A percentile compares a stretch with the other conserved stretches of the same genome.
phyloP scores from a whole-genome alignment of 2,888 invertebrate species.

The Seira ritae region DNA sequence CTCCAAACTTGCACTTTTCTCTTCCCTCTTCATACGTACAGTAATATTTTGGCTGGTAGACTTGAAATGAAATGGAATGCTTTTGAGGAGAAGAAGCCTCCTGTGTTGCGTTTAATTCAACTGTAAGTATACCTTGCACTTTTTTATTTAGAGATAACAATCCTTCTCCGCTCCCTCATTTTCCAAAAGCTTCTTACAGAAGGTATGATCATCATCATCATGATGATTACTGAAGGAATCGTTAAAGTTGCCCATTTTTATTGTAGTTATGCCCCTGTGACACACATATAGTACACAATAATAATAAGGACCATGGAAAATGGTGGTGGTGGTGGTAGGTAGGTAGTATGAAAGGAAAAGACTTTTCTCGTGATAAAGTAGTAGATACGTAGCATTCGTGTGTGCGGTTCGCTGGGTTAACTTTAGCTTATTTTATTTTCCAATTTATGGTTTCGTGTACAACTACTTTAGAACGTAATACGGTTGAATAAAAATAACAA shows the following conservation, averaged over 20 bases:
- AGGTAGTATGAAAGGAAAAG: neutral
- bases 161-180: neutral
- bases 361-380: neutral
- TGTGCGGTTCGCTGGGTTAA: slow-evolving; percentile 47
- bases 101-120: no score
- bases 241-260: slow-evolving; percentile 4
- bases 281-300: no score
- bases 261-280: slow-evolving; percentile 14
- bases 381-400: neutral
- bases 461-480: slow-evolving; percentile 16
- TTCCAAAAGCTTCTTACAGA: neutral
- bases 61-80: no score
- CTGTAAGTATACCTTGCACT: neutral
- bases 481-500: slow-evolving; percentile 7
- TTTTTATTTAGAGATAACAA: slow-evolving; percentile 10
- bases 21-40: no score
- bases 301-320: neutral
- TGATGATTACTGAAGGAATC: neutral
- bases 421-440: slow-evolving; percentile 57
- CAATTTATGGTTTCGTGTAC: slow-evolving; percentile 48
- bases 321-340: neutral
- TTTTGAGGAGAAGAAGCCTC: no score
- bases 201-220: neutral
- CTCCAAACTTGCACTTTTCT: no score
- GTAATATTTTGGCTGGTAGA: no score